A percentile compares a stretch with the other conserved stretches of the same genome.
Evolutionary conservation across 2,113 vertebrate genomes (phyloP).

Genomic region (Heloderma charlesbogerti): DNA sequence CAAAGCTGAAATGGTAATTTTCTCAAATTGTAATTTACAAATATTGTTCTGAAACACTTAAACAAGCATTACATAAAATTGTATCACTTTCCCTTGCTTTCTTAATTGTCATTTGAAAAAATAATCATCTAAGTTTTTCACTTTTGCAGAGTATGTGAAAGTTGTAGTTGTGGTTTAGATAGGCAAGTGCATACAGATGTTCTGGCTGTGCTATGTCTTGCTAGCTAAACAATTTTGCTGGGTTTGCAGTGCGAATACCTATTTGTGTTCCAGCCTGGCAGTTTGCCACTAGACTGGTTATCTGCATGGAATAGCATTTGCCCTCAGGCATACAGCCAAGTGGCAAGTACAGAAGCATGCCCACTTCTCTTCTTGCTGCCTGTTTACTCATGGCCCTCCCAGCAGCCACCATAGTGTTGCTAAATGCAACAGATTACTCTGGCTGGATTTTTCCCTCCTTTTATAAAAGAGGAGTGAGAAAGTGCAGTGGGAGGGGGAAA

Average conservation of each 20-base stretch:
- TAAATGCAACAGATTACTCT: neutral
- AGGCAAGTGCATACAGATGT: neutral
- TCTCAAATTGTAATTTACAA: neutral
- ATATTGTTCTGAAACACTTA: neutral
- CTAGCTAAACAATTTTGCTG: constrained; percentile 7
- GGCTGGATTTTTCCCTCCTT: neutral
- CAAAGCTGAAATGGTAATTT: neutral
- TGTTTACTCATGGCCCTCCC: constrained; percentile 4
- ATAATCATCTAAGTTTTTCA: neutral
- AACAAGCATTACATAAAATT: neutral
- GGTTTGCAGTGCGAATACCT: neutral
- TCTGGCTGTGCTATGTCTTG: neutral
- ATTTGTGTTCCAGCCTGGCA: neutral
- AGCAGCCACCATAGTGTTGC: neutral
- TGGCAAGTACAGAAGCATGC: neutral
- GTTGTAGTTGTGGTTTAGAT: neutral
- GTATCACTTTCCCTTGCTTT: neutral
- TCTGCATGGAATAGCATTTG: constrained; percentile 10
- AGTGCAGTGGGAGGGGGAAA: neutral
- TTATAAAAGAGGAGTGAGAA: neutral
- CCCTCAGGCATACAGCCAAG: constrained; percentile 4
- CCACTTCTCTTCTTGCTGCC: neutral
- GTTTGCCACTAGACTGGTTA: constrained; percentile 4
- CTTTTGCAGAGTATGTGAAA: neutral
- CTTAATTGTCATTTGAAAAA: neutral